Percentiles rank a stretch among this genome's conserved stretches.
Conservation (phyloP, 2,797 vertebrate species). For the Tapirus indicus region DNA sequence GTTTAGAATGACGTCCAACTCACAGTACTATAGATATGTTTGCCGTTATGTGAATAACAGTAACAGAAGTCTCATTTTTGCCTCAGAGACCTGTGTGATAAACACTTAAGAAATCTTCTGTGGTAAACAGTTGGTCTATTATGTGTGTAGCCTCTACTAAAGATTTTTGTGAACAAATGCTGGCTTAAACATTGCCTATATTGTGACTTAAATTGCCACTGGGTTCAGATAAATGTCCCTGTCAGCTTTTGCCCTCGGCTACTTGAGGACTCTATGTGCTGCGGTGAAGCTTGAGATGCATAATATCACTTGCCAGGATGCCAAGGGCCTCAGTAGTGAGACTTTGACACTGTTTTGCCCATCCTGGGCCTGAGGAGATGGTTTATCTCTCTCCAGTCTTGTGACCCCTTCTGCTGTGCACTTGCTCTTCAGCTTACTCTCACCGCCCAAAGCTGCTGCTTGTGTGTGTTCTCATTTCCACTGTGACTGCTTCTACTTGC, state of each 20-base stretch:
- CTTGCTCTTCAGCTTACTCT: background rate
- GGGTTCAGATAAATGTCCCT: background rate
- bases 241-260: background rate
- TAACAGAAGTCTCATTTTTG: slow-evolving; percentile 16
- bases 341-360: background rate
- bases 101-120: background rate
- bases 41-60: background rate
- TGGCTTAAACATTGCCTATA: background rate
- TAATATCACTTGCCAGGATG: background rate
- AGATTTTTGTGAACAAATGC: background rate
- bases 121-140: background rate
- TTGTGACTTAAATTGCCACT: slow-evolving; percentile 7
- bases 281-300: background rate
- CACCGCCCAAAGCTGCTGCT: background rate
- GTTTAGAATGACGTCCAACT: background rate
- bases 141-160: background rate
- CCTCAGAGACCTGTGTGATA: background rate
- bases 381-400: background rate
- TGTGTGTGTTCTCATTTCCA: background rate
- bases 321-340: background rate
- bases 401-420: background rate
- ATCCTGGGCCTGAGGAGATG: background rate
- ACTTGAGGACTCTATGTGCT: background rate
- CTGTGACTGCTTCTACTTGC: background rate
- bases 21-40: background rate